Evolutionary conservation across 2,113 vertebrate species (phyloP), one percentile per base, ranked within the genome.

Genomic region (Apistogramma diplotaenia): DNA sequence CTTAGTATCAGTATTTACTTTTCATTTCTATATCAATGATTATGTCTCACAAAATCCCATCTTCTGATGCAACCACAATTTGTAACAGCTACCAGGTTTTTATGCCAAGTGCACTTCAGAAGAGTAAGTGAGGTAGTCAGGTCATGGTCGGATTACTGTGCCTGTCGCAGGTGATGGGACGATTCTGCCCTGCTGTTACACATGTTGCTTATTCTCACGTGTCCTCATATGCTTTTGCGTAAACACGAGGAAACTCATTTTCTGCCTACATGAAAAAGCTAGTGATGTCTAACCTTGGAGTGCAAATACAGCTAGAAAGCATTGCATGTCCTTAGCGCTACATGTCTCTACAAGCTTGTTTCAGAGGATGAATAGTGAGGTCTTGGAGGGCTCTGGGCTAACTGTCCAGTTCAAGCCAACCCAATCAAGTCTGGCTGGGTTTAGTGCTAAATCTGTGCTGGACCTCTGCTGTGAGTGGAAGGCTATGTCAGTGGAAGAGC

Each of bases 231-330:
- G 12, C 35, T 43, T 43, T 31, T 18, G 25, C 29, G 56, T 55
- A 82, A 76, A 78, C 55, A 65, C 57, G 67, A 74, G 60, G 57
- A 74, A 72, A 31, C 74, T 74, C 7, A 78, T 80, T 76, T 87
- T 27, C 23, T 56, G 0, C 2, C 18, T 15, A 54, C 55, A 81
- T 76, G 49, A 65, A 49, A 53, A 76, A 76, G 72, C 12, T 56
- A 61, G 37, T 49, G 43, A 74, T 21, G 58, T 82, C 23, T 84
- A 77, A 76, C 72, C 61, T 76, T 77, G 62, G 35, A 21, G 57
- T 8, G 35, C 25, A 23, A 80, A 46, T 33, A 61, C 4, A 29
- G 16, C 21, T 3, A 23, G 3, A 46, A 46, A 49, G 53, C 37
- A 40, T 2, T 19, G 16, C 29, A 16, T 53, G 16, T 43, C 37